These are phyloP conservation scores for Dermochelys coriacea DNA, from an alignment of 2,797 vertebrate species.

Conservation along the genomic window DNA sequence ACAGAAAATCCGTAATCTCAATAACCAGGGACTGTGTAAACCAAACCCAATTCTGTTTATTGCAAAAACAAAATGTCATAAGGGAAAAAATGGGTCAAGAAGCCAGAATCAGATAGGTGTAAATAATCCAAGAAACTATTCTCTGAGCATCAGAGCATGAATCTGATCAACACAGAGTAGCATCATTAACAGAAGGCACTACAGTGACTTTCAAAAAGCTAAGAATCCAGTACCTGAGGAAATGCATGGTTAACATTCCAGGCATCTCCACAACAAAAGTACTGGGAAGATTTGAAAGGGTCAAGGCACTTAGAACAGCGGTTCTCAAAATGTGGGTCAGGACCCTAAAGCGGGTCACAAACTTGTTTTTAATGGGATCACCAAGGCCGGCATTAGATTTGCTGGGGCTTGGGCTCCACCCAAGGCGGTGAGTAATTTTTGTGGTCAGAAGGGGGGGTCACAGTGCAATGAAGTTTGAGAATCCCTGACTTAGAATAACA, in stretches of 20 bases:
- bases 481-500: neutral
- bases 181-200: neutral
- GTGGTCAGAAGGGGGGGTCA: too few species aligned
- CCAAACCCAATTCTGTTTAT: neutral
- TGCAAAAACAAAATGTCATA: neutral
- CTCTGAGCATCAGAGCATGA: neutral
- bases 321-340: too few species aligned
- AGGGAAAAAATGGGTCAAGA: too few species aligned
- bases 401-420: too few species aligned
- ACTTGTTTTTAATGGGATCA: too few species aligned
- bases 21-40: neutral
- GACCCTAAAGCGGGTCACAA: too few species aligned
- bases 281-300: accelerated
- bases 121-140: neutral
- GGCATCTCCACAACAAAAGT: neutral
- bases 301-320: neutral
- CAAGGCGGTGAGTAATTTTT: too few species aligned
- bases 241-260: neutral
- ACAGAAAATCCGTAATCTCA: neutral
- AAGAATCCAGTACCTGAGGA: neutral
- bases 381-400: too few species aligned
- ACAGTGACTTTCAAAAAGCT: neutral
- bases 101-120: neutral
- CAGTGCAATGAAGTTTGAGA: too few species aligned
- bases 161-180: neutral